Conservation (phyloP, 1,140 invertebrate genomes). For the Camponotus pennsylvanicus region DNA sequence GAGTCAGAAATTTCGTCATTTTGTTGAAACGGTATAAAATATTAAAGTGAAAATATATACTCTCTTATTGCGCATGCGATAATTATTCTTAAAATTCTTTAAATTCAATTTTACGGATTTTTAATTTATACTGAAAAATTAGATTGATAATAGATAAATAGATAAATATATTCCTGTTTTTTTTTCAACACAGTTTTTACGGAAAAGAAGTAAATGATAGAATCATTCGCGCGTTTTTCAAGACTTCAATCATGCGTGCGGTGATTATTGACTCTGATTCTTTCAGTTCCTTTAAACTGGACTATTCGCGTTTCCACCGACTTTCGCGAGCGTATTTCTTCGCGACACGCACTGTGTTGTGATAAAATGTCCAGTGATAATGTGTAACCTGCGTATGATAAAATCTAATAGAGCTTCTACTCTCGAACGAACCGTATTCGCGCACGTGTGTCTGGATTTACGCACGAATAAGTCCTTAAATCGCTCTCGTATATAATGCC, state of each 20-base stretch:
- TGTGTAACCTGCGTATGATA: conserved; percentile 28
- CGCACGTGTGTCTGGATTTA: conserved; percentile 54
- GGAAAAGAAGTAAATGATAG: not conserved
- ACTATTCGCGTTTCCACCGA: conserved; percentile 1
- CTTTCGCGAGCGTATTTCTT: conserved; percentile 34
- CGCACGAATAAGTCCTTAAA: conserved; percentile 56
- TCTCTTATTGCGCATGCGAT: not conserved
- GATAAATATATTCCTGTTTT: not conserved
- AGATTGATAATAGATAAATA: not conserved
- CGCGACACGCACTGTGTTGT: not conserved
- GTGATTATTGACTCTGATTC: not conserved
- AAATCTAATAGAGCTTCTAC: conserved; percentile 34
- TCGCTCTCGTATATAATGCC: conserved; percentile 43
- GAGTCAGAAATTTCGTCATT: not conserved
- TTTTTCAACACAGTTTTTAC: not conserved
- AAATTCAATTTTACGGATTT: not conserved
- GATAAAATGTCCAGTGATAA: conserved; percentile 21
- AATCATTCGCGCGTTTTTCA: not conserved
- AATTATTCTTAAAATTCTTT: not conserved
- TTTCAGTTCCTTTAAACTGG: not conserved
- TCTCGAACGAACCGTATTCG: conserved; percentile 35
- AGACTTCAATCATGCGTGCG: not conserved
- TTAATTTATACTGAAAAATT: not conserved
- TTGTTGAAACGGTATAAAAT: not conserved
- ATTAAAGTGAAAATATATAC: too few relatives aligned